phyloP scores from a whole-genome alignment of 2,113 vertebrate genomes.

The Eudyptes chrysolophus region DNA sequence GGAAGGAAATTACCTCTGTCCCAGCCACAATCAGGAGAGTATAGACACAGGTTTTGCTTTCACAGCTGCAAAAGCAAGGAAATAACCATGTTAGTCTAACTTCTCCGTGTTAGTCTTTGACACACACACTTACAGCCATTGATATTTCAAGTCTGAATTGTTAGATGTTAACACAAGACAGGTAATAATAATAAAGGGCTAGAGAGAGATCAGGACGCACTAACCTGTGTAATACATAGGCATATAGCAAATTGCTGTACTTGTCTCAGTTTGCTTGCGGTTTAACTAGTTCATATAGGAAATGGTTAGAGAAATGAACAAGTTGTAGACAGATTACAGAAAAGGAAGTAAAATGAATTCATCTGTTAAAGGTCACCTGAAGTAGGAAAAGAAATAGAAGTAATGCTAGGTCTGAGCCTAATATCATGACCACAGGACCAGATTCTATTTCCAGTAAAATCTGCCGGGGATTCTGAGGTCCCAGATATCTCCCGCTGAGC shows the following conservation, averaged over 20 bases:
- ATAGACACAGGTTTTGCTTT: not conserved
- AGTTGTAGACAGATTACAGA: not conserved
- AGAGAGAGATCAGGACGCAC: not conserved
- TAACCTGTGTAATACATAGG: not conserved
- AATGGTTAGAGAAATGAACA: not conserved
- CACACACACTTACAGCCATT: not conserved
- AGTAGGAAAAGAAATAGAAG: not conserved
- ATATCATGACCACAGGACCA: not conserved
- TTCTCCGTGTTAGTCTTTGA: not conserved
- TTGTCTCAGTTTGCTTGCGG: not conserved
- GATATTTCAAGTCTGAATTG: not conserved
- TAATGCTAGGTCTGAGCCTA: not conserved
- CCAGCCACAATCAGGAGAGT: too few relatives aligned
- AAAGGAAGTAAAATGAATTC: not conserved
- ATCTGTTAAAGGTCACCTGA: not conserved
- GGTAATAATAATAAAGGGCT: not conserved
- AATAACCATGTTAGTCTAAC: not conserved
- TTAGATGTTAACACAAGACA: not conserved
- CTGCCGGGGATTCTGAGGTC: not conserved
- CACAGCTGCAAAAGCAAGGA: not conserved
- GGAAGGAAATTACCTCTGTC: too few relatives aligned
- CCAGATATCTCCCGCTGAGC: not conserved
- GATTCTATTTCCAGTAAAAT: not conserved
- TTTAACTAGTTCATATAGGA: not conserved
- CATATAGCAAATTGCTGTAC: not conserved